Percentiles rank a stretch among this genome's conserved stretches.
These are phyloP conservation scores for Karalla daura DNA, from an alignment of 2,797 vertebrate genomes.

Conservation along the genomic window DNA sequence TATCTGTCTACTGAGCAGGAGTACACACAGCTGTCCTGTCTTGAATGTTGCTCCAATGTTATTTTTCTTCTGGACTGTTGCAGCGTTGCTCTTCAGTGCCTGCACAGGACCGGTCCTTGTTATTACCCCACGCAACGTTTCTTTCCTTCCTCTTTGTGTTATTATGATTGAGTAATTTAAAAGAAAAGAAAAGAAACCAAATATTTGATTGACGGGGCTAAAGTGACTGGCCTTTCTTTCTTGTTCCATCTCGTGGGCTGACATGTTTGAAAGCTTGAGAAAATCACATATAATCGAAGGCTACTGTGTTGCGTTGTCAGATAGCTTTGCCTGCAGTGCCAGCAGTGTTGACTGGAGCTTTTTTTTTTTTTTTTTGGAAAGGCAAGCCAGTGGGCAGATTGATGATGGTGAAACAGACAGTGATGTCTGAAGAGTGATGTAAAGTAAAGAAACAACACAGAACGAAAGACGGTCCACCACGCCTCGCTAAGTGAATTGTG, in stretches of 20 bases:
- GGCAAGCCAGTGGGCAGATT: constrained; percentile 51
- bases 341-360: constrained; percentile 36
- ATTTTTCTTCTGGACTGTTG: constrained; percentile 5
- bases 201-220: constrained; percentile 7
- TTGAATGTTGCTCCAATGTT: neutral
- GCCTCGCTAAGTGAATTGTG: constrained; percentile 56
- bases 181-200: neutral
- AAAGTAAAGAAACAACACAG: constrained; percentile 37
- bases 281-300: constrained; percentile 43
- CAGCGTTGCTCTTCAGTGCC: constrained; percentile 33
- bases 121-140: constrained; percentile 16
- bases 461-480: constrained; percentile 33
- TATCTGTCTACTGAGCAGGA: neutral
- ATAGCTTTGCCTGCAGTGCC: constrained; percentile 41
- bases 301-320: constrained; percentile 35
- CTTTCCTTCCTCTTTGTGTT: constrained; percentile 10
- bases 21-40: neutral
- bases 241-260: constrained; percentile 9
- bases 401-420: constrained; percentile 40
- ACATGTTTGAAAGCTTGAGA: constrained; percentile 46
- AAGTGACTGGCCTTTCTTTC: constrained; percentile 12
- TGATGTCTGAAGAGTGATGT: constrained; percentile 30
- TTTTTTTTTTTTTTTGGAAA: no score
- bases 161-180: constrained; percentile 15
- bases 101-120: constrained; percentile 28